phyloP scores from a whole-genome alignment of 2,113 vertebrate species.

The Tapirus terrestris region DNA sequence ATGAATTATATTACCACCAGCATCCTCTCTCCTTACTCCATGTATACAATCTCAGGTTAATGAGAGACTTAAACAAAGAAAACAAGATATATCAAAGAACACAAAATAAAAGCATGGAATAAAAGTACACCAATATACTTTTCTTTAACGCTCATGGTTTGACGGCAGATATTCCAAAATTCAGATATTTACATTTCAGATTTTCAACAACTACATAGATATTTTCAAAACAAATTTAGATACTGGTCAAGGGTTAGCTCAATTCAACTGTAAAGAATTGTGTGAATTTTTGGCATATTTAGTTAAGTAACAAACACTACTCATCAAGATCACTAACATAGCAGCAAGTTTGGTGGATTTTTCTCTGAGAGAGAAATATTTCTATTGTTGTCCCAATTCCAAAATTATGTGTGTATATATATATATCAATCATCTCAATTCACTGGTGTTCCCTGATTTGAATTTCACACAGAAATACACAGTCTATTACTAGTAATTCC shows the following conservation, averaged over 20 bases:
- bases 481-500: constrained; percentile 73
- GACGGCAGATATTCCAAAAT: not conserved
- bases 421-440: constrained; percentile 75
- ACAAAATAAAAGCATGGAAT: not conserved
- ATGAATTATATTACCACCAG: not conserved
- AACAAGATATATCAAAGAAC: not conserved
- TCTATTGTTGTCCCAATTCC: constrained; percentile 53
- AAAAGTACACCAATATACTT: not conserved
- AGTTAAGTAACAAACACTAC: not conserved
- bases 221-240: constrained; percentile 67
- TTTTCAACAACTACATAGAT: not conserved
- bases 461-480: constrained; percentile 73
- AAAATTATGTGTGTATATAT: constrained; percentile 60
- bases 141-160: not conserved
- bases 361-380: constrained; percentile 54
- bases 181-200: not conserved
- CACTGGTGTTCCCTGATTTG: constrained; percentile 64
- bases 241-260: not conserved
- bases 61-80: not conserved
- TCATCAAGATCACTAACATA: not conserved
- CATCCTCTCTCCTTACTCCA: not conserved
- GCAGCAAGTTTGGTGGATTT: not conserved
- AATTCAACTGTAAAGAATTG: not conserved
- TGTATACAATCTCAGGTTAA: not conserved
- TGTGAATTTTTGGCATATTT: not conserved